Base-by-base conservation (phyloP, 2,113 vertebrate species). In the Scomber japonicus region DNA sequence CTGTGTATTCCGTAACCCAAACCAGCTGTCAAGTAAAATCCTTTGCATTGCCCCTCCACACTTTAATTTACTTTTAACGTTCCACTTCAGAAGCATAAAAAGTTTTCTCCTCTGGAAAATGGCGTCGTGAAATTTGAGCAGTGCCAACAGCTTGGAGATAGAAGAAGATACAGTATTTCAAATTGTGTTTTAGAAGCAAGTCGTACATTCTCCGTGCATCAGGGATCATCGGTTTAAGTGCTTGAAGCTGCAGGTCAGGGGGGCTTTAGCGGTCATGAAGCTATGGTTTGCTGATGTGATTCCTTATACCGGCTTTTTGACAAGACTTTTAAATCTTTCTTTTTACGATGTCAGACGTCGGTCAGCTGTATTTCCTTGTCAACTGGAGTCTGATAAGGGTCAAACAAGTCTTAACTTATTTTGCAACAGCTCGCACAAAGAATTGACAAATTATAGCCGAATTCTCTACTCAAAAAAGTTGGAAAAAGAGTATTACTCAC, bases 1-100 rank as follows among this genome's bases (percentile, higher is more conserved):
- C 57, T 53, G 56, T 80, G 68, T 82, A 63, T 76, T 56, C 65
- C 70, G 40, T 54, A 83, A 89, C 56, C 54, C 54, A 77, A 86
- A 68, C 62, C 79, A 91, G 56, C 78, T 85, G 67, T 80, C 56
- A 76, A 69, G 31, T 49, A 80, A 27, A 77, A 82, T 77, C 60
- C 80, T 68, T 83, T 83, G 60, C 63, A 60, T 78, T 71, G 59
- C 49, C 21, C 16, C 54, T 74, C 71, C 79, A 19, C 75, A 16
- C 78, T 86, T 84, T 80, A 71, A 81, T 82, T 81, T 80, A 35
- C 66, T 87, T 75, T 77, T 62, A 63, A 70, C n/a, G 49, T 66
- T 17, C 69, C 27, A 76, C 73, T 84, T 71, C 27, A 71, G 55
- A 64, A 54, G 27, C 44, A 49, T 19, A 2, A 51, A 56, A 76